Conservation (phyloP, 2,113 vertebrate species). For the Aphyosemion australe region DNA sequence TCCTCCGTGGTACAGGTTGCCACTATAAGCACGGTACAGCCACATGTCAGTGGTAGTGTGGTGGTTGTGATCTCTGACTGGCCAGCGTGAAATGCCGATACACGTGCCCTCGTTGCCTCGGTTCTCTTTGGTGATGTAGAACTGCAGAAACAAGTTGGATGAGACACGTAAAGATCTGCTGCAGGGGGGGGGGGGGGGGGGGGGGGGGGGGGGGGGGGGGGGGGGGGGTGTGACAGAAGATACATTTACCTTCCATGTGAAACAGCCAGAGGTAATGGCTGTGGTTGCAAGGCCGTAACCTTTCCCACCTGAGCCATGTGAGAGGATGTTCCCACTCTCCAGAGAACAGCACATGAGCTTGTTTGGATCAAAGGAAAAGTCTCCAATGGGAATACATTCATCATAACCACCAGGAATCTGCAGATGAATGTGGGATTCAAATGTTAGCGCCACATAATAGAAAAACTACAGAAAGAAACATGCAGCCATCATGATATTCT, state of each 20-base stretch:
- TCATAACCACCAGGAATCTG: constrained; percentile 74
- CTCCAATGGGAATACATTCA: constrained; percentile 83
- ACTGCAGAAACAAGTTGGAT: constrained; percentile 57
- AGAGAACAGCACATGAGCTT: constrained; percentile 81
- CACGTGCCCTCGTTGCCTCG: constrained; percentile 83
- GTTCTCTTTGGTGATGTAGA: constrained; percentile 83
- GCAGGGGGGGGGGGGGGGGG: not conserved
- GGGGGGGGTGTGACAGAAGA: no score
- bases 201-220: no score
- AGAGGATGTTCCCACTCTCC: constrained; percentile 82
- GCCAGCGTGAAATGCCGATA: constrained; percentile 82
- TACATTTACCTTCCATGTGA: constrained; percentile 79
- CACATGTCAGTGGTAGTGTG: constrained; percentile 86
- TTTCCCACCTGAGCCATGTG: constrained; percentile 82
- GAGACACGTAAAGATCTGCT: not conserved
- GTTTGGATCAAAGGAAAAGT: constrained; percentile 84
- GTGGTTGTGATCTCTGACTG: constrained; percentile 83
- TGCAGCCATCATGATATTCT: no score
- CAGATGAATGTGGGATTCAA: constrained; percentile 19
- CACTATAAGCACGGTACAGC: constrained; percentile 85
- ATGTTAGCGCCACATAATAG: no score
- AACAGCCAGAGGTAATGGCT: constrained; percentile 82
- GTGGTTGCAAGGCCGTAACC: constrained; percentile 83
- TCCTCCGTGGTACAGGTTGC: constrained; percentile 83
- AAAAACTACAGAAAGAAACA: no score